phyloP scores from a whole-genome alignment of 2,113 vertebrate species.

The Haplochromis vanheusdeni region DNA sequence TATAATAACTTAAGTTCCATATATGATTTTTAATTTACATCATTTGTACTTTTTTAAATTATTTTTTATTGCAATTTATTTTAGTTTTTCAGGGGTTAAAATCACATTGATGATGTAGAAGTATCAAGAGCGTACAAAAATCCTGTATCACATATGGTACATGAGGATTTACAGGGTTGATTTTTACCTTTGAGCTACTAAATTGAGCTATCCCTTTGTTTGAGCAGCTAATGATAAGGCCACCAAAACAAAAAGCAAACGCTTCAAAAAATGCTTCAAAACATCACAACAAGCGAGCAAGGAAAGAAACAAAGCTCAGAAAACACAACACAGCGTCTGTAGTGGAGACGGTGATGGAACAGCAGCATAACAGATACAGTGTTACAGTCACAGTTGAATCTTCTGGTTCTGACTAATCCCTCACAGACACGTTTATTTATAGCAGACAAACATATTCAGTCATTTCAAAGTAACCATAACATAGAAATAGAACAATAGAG shows the following conservation, averaged over 20 bases:
- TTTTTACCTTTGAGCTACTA: background rate
- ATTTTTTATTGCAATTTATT: background rate
- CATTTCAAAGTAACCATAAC: background rate
- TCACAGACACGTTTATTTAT: background rate
- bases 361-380: background rate
- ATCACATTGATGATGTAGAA: background rate
- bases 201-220: accelerated
- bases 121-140: background rate
- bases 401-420: background rate
- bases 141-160: background rate
- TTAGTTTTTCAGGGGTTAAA: background rate
- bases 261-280: background rate
- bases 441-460: background rate
- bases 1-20: background rate
- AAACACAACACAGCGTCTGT: background rate
- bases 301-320: background rate
- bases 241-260: background rate
- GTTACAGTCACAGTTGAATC: background rate
- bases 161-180: background rate
- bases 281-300: background rate
- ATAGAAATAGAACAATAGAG: background rate
- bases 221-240: background rate
- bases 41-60: accelerated
- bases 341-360: background rate
- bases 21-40: background rate